Evolutionary conservation across 35 echinoderm and acorn worm genomes (phyloP).

Genomic region (Apostichopus japonicus): DNA sequence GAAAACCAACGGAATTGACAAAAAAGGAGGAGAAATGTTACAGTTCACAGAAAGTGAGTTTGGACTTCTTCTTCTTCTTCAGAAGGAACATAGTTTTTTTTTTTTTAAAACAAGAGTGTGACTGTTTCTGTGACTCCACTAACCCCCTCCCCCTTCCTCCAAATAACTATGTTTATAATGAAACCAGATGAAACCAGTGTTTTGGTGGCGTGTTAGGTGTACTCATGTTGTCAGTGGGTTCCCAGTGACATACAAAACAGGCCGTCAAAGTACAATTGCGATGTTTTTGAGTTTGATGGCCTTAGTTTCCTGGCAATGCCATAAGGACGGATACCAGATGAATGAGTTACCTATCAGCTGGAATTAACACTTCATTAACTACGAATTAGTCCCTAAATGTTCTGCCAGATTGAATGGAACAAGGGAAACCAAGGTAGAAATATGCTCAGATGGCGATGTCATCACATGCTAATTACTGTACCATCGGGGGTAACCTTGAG

Average conservation of each 20-base stretch:
- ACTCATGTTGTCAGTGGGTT: too few relatives aligned
- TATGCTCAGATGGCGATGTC: slow-evolving; percentile 5
- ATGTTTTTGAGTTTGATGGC: slow-evolving; percentile 17
- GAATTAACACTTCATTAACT: slow-evolving; percentile 40
- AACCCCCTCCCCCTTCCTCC: too few relatives aligned
- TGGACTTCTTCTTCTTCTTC: too few relatives aligned
- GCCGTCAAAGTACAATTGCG: not conserved
- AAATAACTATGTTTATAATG: too few relatives aligned
- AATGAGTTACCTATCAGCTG: slow-evolving; percentile 17
- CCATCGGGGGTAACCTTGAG: slow-evolving; percentile 12
- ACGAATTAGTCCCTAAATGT: slow-evolving; percentile 38
- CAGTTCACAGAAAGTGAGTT: too few relatives aligned
- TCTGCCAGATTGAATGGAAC: not conserved
- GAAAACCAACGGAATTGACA: too few relatives aligned
- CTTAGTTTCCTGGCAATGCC: not conserved
- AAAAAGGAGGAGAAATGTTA: too few relatives aligned
- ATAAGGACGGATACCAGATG: slow-evolving; percentile 13
- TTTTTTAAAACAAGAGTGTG: too few relatives aligned
- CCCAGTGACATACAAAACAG: not conserved
- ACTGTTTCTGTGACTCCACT: too few relatives aligned
- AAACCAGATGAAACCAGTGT: too few relatives aligned
- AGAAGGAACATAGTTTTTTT: too few relatives aligned
- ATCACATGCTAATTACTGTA: slow-evolving; percentile 15
- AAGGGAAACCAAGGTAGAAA: not conserved
- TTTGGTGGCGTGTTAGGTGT: too few relatives aligned